Base-by-base conservation (phyloP, 2,113 vertebrate genomes). In the Phrynosoma blainvillii region DNA sequence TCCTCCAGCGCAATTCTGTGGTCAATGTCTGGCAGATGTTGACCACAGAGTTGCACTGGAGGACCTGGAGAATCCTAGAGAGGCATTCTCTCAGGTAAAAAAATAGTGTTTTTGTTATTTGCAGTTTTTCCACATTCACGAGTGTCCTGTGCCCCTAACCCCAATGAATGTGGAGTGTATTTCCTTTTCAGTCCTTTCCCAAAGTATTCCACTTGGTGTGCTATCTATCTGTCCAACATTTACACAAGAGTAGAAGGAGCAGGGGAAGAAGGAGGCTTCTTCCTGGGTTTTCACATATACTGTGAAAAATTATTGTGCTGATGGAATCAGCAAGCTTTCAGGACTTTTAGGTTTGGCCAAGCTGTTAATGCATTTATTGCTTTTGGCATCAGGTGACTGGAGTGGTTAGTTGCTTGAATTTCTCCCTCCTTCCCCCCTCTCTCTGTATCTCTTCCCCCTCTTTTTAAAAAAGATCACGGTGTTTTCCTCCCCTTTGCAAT, bases 401-500 rank as follows among this genome's bases (percentile, higher is more conserved):
- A 32, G 90, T 93, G 89, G 93, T 90, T 89, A 89, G 87, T 91
- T 92, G 74, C 87, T 77, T 82, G 79, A 32, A 82, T 82, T 40
- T 81, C 59, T 25, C 21, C 47, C 77, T 20, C 40, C 80, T 66
- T 52, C 76, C 93, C 56, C 76, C 93, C 56, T 79, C 65, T 88
- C 47, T 42, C 4, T 65, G 30, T 66, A 3, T 62, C 59, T 16
- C 14, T 59, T 12, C 13, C 47, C 42, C 87, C 89, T 91, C 80
- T 90, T 68, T 75, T 74, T 75, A 62, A 81, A 59, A 87, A 59
- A 87, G 71, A 92, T 82, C 14, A 79, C 78, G 93, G 59, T 91
- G 68, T 94, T 95, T 95, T 90, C 89, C 89, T 92, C 74, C 90
- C 80, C 92, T 95, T 94, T 91, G 89, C 91, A 65, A 90, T 92